Percentiles rank a stretch among this genome's conserved stretches.
Conservation (phyloP, 2,797 vertebrate species). For the Cossypha heuglini region DNA sequence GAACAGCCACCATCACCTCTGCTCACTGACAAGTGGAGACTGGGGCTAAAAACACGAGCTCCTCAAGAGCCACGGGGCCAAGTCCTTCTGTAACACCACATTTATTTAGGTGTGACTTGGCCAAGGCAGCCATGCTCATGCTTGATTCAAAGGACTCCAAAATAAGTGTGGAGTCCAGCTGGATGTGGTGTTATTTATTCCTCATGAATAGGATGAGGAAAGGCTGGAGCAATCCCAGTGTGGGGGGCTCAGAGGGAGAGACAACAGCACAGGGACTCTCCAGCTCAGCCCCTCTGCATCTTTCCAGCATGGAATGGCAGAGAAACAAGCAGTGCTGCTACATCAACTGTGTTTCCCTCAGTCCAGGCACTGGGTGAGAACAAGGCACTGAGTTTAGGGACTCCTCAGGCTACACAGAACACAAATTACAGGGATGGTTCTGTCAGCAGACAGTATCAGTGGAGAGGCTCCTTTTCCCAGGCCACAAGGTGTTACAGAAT, state of each 20-base stretch:
- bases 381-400: not conserved
- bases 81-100: not conserved
- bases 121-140: not conserved
- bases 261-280: not conserved
- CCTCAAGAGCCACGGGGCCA: not conserved
- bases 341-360: not conserved
- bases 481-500: not conserved
- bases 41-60: not conserved
- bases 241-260: not conserved
- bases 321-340: accelerated
- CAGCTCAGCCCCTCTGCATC: not conserved
- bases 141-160: not conserved
- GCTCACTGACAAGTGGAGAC: accelerated
- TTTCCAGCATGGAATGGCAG: not conserved
- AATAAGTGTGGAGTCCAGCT: not conserved
- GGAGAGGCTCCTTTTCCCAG: not conserved
- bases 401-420: not conserved
- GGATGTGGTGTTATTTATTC: not conserved
- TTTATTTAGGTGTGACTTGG: not conserved
- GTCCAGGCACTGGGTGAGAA: not conserved
- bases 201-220: accelerated
- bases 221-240: not conserved
- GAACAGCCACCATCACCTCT: not conserved
- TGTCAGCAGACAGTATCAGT: not conserved
- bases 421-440: not conserved